Evolutionary conservation across 2,888 invertebrate genomes (phyloP).

Genomic region (Operophtera brumata): DNA sequence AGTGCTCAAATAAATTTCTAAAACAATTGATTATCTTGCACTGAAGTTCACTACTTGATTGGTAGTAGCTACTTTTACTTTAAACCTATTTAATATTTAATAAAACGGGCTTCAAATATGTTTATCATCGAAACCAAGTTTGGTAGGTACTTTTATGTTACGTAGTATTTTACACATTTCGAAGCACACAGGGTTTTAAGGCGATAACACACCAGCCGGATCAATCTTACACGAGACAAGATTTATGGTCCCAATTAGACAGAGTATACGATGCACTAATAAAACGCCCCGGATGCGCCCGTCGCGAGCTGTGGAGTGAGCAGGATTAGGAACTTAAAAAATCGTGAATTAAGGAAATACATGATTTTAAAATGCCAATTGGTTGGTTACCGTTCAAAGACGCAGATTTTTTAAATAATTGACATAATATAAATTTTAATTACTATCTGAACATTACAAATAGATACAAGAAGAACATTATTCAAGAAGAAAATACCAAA

Average conservation of each 20-base stretch:
- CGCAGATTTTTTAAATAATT: too few species aligned
- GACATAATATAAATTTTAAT: too few species aligned
- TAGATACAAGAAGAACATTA: too few species aligned
- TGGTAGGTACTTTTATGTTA: constrained; percentile 3
- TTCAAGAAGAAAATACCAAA: too few species aligned
- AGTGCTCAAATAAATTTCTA: too few species aligned
- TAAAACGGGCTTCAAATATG: neutral
- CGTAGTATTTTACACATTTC: constrained; percentile 8
- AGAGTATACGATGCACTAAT: constrained; percentile 22
- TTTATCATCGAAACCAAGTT: neutral
- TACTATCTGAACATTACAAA: too few species aligned
- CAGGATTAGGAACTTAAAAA: neutral
- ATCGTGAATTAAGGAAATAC: constrained; percentile 7
- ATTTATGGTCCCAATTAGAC: constrained; percentile 46
- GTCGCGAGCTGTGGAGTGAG: neutral
- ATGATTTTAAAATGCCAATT: constrained; percentile 8
- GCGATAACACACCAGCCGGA: constrained; percentile 24
- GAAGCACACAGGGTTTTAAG: constrained; percentile 10
- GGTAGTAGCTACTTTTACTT: too few species aligned
- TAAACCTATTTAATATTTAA: too few species aligned
- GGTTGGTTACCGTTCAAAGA: neutral
- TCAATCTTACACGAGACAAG: constrained; percentile 41
- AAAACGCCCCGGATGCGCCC: constrained; percentile 23
- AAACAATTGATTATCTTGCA: too few species aligned
- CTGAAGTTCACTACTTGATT: too few species aligned